phyloP scores from a whole-genome alignment of 1,140 invertebrate genomes.

The Caenorhabditis elegans region WBcel235 BX284606.5:6990501-6991000 shows the following conservation, averaged over 20 bases:
- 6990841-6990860: background rate
- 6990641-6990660: background rate
- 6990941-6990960: slow-evolving; percentile 21
- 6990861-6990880: background rate
- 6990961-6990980: no score
- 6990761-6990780: background rate
- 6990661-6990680: background rate
- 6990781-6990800: background rate
- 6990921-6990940: slow-evolving; percentile 11
- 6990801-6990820: background rate
- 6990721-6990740: background rate
- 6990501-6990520: background rate
- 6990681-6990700: background rate
- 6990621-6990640: slow-evolving; percentile 36
- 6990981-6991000: no score
- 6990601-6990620: slow-evolving; percentile 43
- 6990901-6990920: background rate
- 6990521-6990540: background rate
- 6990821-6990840: no score
- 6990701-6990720: background rate
- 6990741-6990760: no score
- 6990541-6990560: background rate
- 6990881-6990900: background rate
- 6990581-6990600: slow-evolving; percentile 35
- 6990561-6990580: background rate